Base-by-base conservation (phyloP, 2,888 invertebrate species). In the Phasia obesa region DNA sequence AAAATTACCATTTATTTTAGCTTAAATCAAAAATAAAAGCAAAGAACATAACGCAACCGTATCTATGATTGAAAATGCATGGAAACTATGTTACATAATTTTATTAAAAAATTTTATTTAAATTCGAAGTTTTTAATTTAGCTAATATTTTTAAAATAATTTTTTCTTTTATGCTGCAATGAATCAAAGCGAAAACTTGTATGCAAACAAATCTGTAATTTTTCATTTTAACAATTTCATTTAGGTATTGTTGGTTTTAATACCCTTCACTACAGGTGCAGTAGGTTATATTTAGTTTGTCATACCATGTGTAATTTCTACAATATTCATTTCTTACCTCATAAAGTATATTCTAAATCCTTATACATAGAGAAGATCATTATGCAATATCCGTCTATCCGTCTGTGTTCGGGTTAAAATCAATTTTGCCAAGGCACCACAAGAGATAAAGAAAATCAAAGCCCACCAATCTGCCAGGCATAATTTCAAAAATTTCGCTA, bases 1-100 rank as follows among this genome's bases (percentile, higher is more conserved):
- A 55, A 25, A 71, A 47, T n/a, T 25, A n/a, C 21, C 35, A 73
- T 21, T 60, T 31, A 35, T 44, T 65, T 57, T 53, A 17, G 44
- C 2, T 2, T 5, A 17, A 31, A 47, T 31, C 15, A 17, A 47
- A 38, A 59, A 44, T 15, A 6, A 27, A 47, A 27, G 23, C 7
- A 17, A 44, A 25, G n/a, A 42, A 17, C n/a, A 15, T 49, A 5
- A 47, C 7, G 27, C 27, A 25, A 27, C 0, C 25, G 17, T 47
- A 47, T 47, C 13, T 42, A n/a, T n/a, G 15, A n/a, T 42, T n/a
- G 13, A 42, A 42, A 42, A 3, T 42, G 4, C 11, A 42, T 4
- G 15, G 4, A 42, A 42, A 35, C 13, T 42, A 1, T 42, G 38
- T 2, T 35, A 42, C 3, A 11, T 51, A 64, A 53, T 53, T 38